These are phyloP conservation scores for Gnathonemus echidnorhynchus DNA, from an alignment of 2,113 vertebrate species.

Conservation along the genomic window DNA sequence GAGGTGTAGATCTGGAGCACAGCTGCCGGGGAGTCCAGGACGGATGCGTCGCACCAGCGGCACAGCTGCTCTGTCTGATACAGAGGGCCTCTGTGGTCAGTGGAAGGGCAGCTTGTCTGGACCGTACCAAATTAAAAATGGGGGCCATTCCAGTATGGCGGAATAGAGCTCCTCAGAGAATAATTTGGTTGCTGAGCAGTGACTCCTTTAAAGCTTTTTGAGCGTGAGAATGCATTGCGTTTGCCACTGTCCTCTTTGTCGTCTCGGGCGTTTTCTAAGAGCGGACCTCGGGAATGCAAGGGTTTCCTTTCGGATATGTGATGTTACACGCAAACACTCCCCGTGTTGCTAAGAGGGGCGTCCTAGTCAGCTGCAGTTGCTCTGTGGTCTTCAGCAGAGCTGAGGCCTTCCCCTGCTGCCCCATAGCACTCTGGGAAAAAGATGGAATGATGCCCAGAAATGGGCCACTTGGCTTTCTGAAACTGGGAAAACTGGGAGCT, in stretches of 20 bases:
- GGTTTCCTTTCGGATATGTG: neutral
- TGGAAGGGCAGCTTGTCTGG: neutral
- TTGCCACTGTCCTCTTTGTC: neutral
- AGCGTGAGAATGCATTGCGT: neutral
- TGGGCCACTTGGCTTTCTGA: neutral
- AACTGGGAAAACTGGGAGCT: neutral
- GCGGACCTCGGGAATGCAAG: neutral
- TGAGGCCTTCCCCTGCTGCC: neutral
- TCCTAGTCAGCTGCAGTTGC: neutral
- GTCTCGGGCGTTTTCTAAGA: neutral
- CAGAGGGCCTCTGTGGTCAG: neutral
- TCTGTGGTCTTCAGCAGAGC: neutral
- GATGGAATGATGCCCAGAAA: neutral
- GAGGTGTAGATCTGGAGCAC: neutral
- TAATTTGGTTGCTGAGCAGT: neutral
- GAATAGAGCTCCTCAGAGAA: neutral
- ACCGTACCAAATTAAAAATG: neutral
- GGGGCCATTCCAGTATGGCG: neutral
- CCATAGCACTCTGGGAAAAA: neutral
- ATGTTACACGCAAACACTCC: neutral
- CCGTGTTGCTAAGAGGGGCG: neutral
- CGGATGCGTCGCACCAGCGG: neutral
- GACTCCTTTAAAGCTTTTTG: neutral
- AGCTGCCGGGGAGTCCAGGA: neutral
- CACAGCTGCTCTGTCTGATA: neutral